Evolutionary conservation across 2,888 invertebrate species (phyloP).

Genomic region (Ctenicera cuprea): DNA sequence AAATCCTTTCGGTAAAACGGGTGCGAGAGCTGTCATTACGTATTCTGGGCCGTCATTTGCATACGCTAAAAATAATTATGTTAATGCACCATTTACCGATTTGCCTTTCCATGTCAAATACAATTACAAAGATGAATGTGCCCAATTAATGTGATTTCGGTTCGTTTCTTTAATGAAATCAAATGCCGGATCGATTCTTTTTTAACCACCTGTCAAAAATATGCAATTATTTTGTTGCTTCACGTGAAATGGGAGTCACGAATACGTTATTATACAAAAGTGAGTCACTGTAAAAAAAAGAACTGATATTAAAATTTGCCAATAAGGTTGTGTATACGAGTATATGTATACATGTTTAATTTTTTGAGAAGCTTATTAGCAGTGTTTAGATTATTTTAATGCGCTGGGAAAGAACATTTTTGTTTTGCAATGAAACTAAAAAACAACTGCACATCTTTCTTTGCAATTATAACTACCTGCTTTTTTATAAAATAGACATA

Average conservation of each 20-base stretch:
- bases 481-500: too few species aligned
- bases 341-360: too few species aligned
- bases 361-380: too few species aligned
- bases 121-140: constrained; percentile 40
- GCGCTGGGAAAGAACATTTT: too few species aligned
- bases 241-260: neutral
- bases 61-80: constrained; percentile 48
- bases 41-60: constrained; percentile 41
- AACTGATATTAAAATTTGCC: too few species aligned
- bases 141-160: constrained; percentile 28
- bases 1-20: constrained; percentile 42
- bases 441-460: too few species aligned
- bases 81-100: constrained; percentile 48
- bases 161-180: constrained; percentile 33
- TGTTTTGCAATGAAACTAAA: too few species aligned
- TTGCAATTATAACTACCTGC: too few species aligned
- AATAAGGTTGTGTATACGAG: too few species aligned
- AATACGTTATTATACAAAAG: too few species aligned
- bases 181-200: neutral
- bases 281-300: too few species aligned
- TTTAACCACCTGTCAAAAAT: neutral
- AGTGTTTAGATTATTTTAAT: too few species aligned
- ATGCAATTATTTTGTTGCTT: neutral
- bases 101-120: constrained; percentile 44
- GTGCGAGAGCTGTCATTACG: constrained; percentile 37